Percentiles rank a stretch among this genome's conserved stretches.
Conservation (phyloP, 2,113 vertebrate genomes). For the Nestor notabilis region DNA sequence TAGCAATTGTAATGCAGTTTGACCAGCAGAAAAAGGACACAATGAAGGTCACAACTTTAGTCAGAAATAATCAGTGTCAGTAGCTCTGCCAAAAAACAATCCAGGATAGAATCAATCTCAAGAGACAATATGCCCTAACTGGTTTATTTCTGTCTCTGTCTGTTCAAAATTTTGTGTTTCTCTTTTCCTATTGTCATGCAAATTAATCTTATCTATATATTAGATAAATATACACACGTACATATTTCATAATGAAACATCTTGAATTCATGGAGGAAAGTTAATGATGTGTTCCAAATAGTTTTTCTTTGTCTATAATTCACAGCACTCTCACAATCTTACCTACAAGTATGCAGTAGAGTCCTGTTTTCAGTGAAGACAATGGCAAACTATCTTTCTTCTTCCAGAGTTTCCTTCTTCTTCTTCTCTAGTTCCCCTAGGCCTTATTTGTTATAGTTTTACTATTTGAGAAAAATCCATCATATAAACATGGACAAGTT, state of each 20-base stretch:
- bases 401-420: neutral
- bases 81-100: neutral
- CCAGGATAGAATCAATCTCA: neutral
- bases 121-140: neutral
- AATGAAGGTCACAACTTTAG: neutral
- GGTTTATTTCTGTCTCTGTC: neutral
- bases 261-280: neutral
- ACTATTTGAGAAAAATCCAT: neutral
- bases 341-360: neutral
- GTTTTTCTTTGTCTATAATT: neutral
- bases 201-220: neutral
- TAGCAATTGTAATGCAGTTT: neutral
- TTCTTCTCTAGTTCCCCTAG: neutral
- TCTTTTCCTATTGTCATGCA: neutral
- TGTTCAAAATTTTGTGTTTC: neutral
- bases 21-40: neutral
- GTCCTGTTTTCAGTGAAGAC: neutral
- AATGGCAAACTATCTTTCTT: neutral
- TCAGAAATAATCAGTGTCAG: neutral
- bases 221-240: accelerated
- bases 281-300: neutral
- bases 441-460: neutral
- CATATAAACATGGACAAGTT: neutral
- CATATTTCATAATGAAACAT: neutral
- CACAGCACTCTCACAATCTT: neutral